phyloP scores from a whole-genome alignment of 2,888 invertebrate species.

The Girardia tigrina region DNA sequence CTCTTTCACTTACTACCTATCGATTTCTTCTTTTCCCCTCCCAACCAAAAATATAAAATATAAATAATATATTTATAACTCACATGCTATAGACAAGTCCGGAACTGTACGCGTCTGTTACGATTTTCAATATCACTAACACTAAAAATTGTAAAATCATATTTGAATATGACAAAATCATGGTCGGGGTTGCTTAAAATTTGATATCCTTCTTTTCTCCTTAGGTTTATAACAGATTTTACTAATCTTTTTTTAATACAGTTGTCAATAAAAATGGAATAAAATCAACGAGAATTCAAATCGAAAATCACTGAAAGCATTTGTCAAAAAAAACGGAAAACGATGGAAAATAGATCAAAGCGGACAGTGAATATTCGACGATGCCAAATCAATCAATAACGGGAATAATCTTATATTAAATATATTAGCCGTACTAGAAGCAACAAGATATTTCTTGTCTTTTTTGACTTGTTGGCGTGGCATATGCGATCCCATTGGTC shows the following conservation, averaged over 20 bases:
- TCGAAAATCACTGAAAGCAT: not conserved
- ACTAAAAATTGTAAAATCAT: not conserved
- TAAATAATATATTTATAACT: too few relatives aligned
- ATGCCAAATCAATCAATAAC: constrained; percentile 23
- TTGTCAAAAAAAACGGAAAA: not conserved
- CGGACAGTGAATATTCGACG: not conserved
- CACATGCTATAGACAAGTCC: constrained; percentile 18
- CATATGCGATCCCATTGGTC: constrained; percentile 13
- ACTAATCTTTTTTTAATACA: not conserved
- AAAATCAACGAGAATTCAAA: not conserved
- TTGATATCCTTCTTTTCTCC: too few relatives aligned
- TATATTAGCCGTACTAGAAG: constrained; percentile 1
- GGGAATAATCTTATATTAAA: not conserved
- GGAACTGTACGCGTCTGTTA: not conserved
- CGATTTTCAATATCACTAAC: not conserved
- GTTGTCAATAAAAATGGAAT: not conserved
- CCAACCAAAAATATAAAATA: too few relatives aligned
- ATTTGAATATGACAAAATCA: not conserved
- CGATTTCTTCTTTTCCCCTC: too few relatives aligned
- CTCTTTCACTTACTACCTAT: too few relatives aligned
- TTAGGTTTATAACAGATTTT: too few relatives aligned
- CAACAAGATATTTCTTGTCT: not conserved
- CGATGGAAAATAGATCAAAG: not conserved
- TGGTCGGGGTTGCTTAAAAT: too few relatives aligned
- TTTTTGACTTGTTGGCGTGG: constrained; percentile 17